Evolutionary conservation across 2,113 vertebrate genomes (phyloP).

Genomic region (Irena cyanogastra): DNA sequence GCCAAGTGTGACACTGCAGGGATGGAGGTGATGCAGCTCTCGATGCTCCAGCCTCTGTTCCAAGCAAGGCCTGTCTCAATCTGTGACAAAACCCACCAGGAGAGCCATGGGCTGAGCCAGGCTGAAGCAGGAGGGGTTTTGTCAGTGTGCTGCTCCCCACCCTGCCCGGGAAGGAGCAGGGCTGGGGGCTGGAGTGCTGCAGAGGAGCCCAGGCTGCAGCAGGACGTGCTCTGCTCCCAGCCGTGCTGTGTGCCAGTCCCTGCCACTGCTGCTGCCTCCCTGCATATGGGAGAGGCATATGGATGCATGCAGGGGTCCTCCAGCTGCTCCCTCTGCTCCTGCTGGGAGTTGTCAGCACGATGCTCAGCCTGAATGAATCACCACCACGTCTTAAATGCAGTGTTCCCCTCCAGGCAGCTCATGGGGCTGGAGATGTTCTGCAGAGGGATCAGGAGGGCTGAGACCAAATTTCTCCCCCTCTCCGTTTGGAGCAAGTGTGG

Average conservation of each 20-base stretch:
- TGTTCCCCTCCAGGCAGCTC: background rate
- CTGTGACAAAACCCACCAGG: background rate
- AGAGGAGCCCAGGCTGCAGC: background rate
- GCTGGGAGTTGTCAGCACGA: background rate
- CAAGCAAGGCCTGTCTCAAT: background rate
- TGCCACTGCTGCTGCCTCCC: background rate
- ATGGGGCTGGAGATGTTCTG: background rate
- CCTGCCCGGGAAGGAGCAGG: background rate
- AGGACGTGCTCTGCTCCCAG: background rate
- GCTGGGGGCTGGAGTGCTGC: fast-evolving
- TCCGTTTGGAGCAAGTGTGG: fast-evolving
- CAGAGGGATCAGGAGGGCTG: background rate
- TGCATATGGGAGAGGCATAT: background rate
- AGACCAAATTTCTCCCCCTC: background rate
- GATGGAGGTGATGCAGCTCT: background rate
- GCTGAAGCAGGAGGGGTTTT: background rate
- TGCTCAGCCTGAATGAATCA: background rate
- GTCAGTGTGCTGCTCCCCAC: fast-evolving
- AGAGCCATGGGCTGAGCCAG: fast-evolving
- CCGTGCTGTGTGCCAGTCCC: background rate
- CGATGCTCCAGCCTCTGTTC: background rate
- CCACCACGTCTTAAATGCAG: fast-evolving
- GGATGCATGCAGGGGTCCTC: background rate
- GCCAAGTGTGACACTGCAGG: fast-evolving
- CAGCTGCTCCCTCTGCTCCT: background rate